These are phyloP conservation scores for Drosophila birchii DNA, from an alignment of 2,888 invertebrate species.

Conservation along the genomic window DNA sequence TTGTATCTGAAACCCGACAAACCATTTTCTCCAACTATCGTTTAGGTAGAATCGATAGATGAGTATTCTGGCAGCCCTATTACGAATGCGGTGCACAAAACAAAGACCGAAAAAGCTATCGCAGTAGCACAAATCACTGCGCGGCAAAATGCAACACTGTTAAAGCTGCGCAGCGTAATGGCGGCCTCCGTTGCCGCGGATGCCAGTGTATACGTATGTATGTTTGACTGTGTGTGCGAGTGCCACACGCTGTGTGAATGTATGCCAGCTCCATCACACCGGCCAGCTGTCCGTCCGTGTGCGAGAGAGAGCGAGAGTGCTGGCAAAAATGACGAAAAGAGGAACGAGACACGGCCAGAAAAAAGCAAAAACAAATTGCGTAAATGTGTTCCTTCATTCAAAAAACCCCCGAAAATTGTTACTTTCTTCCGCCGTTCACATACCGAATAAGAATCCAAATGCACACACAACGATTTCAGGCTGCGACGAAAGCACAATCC, in stretches of 20 bases:
- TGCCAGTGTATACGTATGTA: background rate
- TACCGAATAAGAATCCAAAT: conserved; percentile 9
- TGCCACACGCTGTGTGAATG: background rate
- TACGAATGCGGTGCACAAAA: conserved; percentile 26
- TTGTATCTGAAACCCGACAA: background rate
- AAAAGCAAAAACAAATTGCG: conserved; percentile 43
- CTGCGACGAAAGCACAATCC: conserved; percentile 38
- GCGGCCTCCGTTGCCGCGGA: conserved; percentile 10
- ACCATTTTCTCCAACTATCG: background rate
- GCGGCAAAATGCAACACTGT: conserved; percentile 68
- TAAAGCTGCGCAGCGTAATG: conserved; percentile 51
- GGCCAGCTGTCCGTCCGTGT: conserved; percentile 12
- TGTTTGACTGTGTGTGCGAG: conserved; percentile 14
- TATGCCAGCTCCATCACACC: conserved; percentile 13
- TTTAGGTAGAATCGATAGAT: conserved; percentile 4
- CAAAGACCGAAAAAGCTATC: conserved; percentile 31
- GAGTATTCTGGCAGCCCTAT: conserved; percentile 9
- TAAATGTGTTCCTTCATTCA: conserved; percentile 44
- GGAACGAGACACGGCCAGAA: conserved; percentile 24
- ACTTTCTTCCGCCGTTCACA: conserved; percentile 5
- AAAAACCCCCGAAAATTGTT: conserved; percentile 5
- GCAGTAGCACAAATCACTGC: conserved; percentile 21
- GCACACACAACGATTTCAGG: conserved; percentile 16
- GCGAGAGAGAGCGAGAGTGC: conserved; percentile 9
- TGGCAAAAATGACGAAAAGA: conserved; percentile 17